These are phyloP conservation scores for Smutsia temminckii DNA, from an alignment of 2,797 vertebrate genomes.

Conservation along the genomic window DNA sequence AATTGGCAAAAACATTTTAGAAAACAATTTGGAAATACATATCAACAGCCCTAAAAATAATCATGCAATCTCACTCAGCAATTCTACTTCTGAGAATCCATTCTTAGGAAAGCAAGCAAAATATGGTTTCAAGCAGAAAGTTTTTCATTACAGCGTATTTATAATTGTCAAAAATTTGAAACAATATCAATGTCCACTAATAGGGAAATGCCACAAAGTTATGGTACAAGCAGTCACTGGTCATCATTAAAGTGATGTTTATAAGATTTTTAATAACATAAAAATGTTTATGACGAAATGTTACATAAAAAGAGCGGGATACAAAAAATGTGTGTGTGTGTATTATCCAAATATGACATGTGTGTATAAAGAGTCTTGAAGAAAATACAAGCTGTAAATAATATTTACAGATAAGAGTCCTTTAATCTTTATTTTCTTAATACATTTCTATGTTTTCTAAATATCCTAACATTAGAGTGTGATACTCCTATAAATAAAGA, in stretches of 20 bases:
- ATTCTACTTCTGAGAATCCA: background rate
- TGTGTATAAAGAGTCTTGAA: background rate
- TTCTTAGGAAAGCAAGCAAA: constrained; percentile 15
- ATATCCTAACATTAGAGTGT: background rate
- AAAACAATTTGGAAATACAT: constrained; percentile 17
- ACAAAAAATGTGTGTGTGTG: background rate
- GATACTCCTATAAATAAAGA: background rate
- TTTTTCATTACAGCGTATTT: background rate
- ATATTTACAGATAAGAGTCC: background rate
- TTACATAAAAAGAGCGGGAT: constrained; percentile 21
- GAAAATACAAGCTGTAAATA: constrained; percentile 6
- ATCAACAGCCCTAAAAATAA: constrained; percentile 9
- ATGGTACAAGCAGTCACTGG: background rate
- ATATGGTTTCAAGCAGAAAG: background rate
- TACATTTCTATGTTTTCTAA: constrained; percentile 15
- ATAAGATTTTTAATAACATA: background rate
- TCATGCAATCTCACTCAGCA: background rate
- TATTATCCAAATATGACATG: background rate
- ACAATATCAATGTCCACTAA: background rate
- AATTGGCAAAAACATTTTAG: background rate
- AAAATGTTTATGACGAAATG: constrained; percentile 16
- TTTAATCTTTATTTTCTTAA: background rate
- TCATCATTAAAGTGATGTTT: background rate
- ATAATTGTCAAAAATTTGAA: background rate
- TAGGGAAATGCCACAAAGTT: background rate